Percentiles rank a stretch among this genome's conserved stretches.
phyloP scores from a whole-genome alignment of 2,888 invertebrate genomes.

The Caenorhabditis sp. region DNA sequence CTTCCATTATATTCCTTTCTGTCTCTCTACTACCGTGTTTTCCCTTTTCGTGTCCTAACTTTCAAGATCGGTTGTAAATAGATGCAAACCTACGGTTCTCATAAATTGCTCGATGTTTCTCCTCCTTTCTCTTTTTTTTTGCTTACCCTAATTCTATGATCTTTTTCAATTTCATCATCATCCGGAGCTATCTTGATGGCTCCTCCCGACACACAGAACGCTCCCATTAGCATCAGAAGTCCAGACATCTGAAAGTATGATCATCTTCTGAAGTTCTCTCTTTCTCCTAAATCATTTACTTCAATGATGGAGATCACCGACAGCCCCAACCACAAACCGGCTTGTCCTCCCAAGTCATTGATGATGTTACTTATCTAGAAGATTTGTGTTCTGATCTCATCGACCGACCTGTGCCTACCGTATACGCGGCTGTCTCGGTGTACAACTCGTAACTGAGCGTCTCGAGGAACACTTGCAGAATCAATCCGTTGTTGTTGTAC shows the following conservation, averaged over 20 bases:
- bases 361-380: constrained; percentile 82
- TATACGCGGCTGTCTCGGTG: constrained; percentile 68
- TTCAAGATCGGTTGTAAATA: constrained; percentile 2
- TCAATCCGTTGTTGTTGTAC: constrained; percentile 80
- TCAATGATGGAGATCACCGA: constrained; percentile 84
- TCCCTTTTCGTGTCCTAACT: background rate
- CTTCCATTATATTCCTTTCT: background rate
- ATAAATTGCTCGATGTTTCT: background rate
- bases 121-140: background rate
- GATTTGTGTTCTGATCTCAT: background rate
- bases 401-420: constrained; percentile 37
- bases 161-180: constrained; percentile 65
- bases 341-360: constrained; percentile 84
- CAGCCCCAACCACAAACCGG: constrained; percentile 84
- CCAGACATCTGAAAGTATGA: constrained; percentile 65
- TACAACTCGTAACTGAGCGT: constrained; percentile 81
- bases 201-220: constrained; percentile 67
- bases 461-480: constrained; percentile 83
- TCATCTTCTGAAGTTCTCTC: too few species aligned
- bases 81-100: background rate
- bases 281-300: too few species aligned
- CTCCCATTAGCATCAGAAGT: constrained; percentile 59
- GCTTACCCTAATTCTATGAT: constrained; percentile 65
- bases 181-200: constrained; percentile 65
- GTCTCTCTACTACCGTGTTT: background rate